These are phyloP conservation scores for Spodoptera littoralis DNA, from an alignment of 2,888 invertebrate genomes.

Conservation along the genomic window DNA sequence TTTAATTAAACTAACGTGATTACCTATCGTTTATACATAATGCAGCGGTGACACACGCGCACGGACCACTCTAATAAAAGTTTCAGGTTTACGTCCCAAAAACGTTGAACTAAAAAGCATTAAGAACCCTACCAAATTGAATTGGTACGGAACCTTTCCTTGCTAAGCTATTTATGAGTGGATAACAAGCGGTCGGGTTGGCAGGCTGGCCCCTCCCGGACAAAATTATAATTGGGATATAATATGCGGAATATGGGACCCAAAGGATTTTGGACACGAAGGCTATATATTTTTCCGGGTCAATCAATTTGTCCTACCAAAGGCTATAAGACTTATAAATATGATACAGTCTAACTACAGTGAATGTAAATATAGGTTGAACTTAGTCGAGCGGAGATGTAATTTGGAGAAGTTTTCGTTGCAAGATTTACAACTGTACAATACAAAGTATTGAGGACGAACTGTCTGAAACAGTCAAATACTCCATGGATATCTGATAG, in stretches of 20 bases:
- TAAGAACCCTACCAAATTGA: slow-evolving; percentile 79
- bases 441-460: not conserved
- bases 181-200: slow-evolving; percentile 76
- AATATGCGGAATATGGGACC: slow-evolving; percentile 79
- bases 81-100: slow-evolving; percentile 71
- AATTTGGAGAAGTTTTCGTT: too few species aligned
- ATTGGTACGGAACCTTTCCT: slow-evolving; percentile 79
- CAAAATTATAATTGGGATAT: slow-evolving; percentile 84
- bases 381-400: not conserved
- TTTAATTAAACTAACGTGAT: slow-evolving; percentile 50
- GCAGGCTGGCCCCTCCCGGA: slow-evolving; percentile 67
- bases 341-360: slow-evolving; percentile 23
- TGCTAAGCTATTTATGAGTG: slow-evolving; percentile 83
- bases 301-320: slow-evolving; percentile 63
- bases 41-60: slow-evolving; percentile 41
- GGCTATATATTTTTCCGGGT: slow-evolving; percentile 66
- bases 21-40: slow-evolving; percentile 40
- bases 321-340: slow-evolving; percentile 29
- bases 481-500: slow-evolving; percentile 38
- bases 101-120: slow-evolving; percentile 79
- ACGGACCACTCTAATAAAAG: slow-evolving; percentile 66
- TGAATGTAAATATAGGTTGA: slow-evolving; percentile 11
- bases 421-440: too few species aligned
- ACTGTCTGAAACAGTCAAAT: slow-evolving; percentile 13
- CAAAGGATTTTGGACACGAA: slow-evolving; percentile 65